Evolutionary conservation across 1,140 invertebrate species (phyloP), one percentile per base, ranked within the genome.

Genomic region (Drosophila obscura): DNA sequence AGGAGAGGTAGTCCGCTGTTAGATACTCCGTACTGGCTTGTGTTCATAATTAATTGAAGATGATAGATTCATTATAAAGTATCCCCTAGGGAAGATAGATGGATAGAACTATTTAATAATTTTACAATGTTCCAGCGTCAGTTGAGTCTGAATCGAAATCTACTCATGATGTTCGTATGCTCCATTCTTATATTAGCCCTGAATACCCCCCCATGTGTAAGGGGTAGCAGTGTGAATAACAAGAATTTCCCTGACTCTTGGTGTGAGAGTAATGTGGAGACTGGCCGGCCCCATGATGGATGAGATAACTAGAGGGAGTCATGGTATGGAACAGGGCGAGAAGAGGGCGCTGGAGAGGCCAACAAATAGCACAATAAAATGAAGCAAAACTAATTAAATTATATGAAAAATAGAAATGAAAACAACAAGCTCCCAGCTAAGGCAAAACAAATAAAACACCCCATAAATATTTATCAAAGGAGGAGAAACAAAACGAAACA

Each of bases 341-440:
- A 26, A 41, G 57, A 19, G 16, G 43, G n/a, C 7, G 45, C 5
- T n/a, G 22, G 6, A 52, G 56, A 13, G 67, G 31, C 43, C 35
- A 49, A 41, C 24, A 66, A 49, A 65, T 66, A 52, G 49, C 35
- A 44, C 56, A 73, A 67, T 69, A 85, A 85, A 84, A 51, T 81
- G 64, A 77, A 74, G 81, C 78, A 67, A 81, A 81, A 81, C 81
- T 81, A 85, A 85, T 85, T 87, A 72, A 85, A 85, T 85, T 85
- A 87, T 81, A 87, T 87, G 60, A 74, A 80, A 73, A 39, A 39
- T 81, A 62, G 48, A 65, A 87, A 74, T 71, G 77, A 77, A 87
- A 85, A 82, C 80, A 80, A 74, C 51, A 24, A 73, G 26, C 41
- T 59, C 44, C 44, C 5, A 61, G 39, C 65, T 58, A 22, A 62